phyloP scores from a whole-genome alignment of 1,140 invertebrate genomes.

The Polyergus mexicanus region DNA sequence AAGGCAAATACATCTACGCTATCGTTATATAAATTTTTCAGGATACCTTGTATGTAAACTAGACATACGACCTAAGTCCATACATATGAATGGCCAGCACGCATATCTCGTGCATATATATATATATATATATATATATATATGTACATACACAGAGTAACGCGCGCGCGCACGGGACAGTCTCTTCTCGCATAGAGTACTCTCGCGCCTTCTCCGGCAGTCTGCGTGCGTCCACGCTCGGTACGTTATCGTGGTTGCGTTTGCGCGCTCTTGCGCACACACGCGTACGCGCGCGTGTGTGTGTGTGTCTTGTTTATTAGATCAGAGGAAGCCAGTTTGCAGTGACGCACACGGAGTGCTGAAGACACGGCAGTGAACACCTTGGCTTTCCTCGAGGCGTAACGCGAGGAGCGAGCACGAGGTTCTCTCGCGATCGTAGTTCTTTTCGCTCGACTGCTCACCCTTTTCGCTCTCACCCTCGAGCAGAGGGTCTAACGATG shows the following conservation, averaged over 20 bases:
- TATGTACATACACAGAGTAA: background rate
- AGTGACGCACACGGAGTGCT: slow-evolving; percentile 71
- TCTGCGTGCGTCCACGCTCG: slow-evolving; percentile 56
- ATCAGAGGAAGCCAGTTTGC: slow-evolving; percentile 85
- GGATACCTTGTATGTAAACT: background rate
- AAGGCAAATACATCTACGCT: background rate
- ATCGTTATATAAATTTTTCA: background rate
- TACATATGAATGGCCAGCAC: background rate
- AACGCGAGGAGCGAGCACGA: slow-evolving; percentile 62
- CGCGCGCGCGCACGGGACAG: background rate
- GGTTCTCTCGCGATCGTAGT: background rate
- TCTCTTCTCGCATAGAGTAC: slow-evolving; percentile 7
- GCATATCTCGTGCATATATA: background rate
- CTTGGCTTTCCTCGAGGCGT: slow-evolving; percentile 73
- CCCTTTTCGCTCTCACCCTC: background rate
- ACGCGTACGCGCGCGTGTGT: background rate
- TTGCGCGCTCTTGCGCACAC: slow-evolving; percentile 14
- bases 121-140: too few species aligned
- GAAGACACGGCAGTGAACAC: slow-evolving; percentile 76
- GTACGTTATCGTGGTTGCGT: background rate
- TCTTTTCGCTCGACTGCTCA: background rate
- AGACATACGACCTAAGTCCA: too few species aligned
- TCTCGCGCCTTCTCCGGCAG: slow-evolving; percentile 35
- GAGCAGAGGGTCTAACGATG: background rate
- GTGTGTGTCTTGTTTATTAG: slow-evolving; percentile 82